These are phyloP conservation scores for Huso huso DNA, from an alignment of 2,797 vertebrate species.

Conservation along the genomic window DNA sequence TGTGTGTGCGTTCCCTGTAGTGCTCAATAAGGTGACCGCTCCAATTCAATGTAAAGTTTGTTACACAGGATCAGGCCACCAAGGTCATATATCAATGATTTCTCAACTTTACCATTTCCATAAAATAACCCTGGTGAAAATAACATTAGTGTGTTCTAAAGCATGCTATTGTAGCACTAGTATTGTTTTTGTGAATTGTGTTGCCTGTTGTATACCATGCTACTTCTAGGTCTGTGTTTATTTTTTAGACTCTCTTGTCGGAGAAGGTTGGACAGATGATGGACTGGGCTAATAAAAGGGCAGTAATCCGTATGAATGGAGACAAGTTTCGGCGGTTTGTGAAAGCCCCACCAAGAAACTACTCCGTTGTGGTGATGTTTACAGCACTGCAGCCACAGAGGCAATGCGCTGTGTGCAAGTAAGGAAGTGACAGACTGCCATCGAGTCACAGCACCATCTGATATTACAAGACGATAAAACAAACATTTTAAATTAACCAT, in stretches of 20 bases:
- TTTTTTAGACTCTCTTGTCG: conserved; percentile 75
- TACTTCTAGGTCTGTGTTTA: neutral
- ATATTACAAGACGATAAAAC: too few relatives aligned
- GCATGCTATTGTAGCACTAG: neutral
- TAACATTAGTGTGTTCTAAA: neutral
- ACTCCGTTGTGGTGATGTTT: conserved; percentile 93
- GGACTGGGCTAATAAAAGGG: conserved; percentile 87
- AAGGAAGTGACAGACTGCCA: conserved; percentile 25
- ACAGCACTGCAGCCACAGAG: conserved; percentile 91
- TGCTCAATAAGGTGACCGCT: too few relatives aligned
- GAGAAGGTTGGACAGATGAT: conserved; percentile 91
- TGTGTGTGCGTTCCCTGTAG: too few relatives aligned
- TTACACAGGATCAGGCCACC: neutral
- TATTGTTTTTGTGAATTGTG: neutral
- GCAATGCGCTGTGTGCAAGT: conserved; percentile 93
- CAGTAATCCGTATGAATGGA: conserved; percentile 88
- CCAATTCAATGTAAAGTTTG: too few relatives aligned
- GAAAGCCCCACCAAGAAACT: conserved; percentile 89
- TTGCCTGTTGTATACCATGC: too few relatives aligned
- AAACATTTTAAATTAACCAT: too few relatives aligned
- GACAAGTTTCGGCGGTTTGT: conserved; percentile 90
- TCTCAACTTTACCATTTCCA: neutral
- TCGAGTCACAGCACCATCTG: too few relatives aligned
- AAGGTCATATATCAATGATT: neutral
- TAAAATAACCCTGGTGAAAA: neutral